Base-by-base conservation (phyloP, 1,140 invertebrate species). In the Brachionus angularis region DNA sequence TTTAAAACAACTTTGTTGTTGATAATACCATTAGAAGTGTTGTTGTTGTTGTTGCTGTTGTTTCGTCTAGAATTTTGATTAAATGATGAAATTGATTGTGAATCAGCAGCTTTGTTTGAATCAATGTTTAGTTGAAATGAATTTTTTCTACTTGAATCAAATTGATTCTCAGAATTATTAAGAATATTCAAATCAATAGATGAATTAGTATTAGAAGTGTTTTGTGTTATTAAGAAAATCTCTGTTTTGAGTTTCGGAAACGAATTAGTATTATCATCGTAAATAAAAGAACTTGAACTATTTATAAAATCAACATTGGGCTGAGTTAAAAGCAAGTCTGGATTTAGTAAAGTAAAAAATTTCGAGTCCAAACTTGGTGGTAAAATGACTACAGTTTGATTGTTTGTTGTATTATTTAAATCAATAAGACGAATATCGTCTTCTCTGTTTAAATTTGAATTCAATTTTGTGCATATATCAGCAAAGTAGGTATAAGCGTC, bases 341-440 rank as follows among this genome's bases (percentile, higher is more conserved):
- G 53, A 36, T 39, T 39, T 7, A 58, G 18, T 18, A 39, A 34
- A 39, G 21, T 58, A 5, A 58, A 58, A 58, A 58, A 58, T 21
- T 58, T 34, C 3, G 53, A 31, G 16, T 58, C 53, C n/a, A 58
- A 23, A 78, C 97, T 93, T 4, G 95, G 94, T n/a, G 94, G 92
- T 76, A 91, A 86, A 74, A 98, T 90, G 77, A 96, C 95, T 49
- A 97, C 91, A 33, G 95, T 97, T 58, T 90, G 84, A 81, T 96
- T 93, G 80, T 86, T 84, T 31, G 76, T 85, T 72, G 84, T 85
- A 76, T 88, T 86, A 74, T 91, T 90, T 64, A 88, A 79, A 75
- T 91, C 90, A 21, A 94, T 83, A 62, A 93, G 81, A 73, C 82
- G 82, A 4, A 76, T 75, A 61, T 79, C 78, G 64, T 84, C 81